These are phyloP conservation scores for Elmis aenea DNA, from an alignment of 2,888 invertebrate species.

Conservation along the genomic window DNA sequence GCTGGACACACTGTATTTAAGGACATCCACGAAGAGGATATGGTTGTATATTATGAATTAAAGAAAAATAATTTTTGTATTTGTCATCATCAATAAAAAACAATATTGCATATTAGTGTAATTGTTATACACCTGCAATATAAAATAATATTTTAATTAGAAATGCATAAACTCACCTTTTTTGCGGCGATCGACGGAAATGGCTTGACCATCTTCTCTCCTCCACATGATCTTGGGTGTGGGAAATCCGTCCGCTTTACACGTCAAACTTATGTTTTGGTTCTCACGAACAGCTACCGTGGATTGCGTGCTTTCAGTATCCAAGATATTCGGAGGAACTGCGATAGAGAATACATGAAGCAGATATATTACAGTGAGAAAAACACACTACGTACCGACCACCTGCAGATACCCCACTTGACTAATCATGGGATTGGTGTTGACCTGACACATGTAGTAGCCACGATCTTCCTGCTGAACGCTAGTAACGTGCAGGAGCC, in stretches of 20 bases:
- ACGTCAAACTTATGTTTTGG: conserved; percentile 88
- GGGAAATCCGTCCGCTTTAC: conserved; percentile 88
- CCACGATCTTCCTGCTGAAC: conserved; percentile 89
- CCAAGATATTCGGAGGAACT: conserved; percentile 94
- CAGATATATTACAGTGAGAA: conserved; percentile 5
- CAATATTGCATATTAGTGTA: too few relatives aligned
- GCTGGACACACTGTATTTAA: too few relatives aligned
- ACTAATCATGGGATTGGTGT: conserved; percentile 92
- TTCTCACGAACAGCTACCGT: conserved; percentile 90
- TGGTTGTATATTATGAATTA: too few relatives aligned
- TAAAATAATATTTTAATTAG: too few relatives aligned
- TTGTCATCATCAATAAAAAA: too few relatives aligned
- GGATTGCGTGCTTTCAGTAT: conserved; percentile 84
- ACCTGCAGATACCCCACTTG: conserved; percentile 92
- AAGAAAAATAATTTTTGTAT: too few relatives aligned
- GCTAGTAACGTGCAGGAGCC: conserved; percentile 84
- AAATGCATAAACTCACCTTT: conserved; percentile 71
- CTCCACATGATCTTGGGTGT: conserved; percentile 91
- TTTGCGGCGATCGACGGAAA: conserved; percentile 78
- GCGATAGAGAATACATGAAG: too few relatives aligned
- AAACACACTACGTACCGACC: conserved; percentile 65
- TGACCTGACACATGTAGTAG: conserved; percentile 85
- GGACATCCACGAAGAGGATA: too few relatives aligned
- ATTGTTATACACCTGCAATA: too few relatives aligned
- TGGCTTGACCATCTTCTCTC: conserved; percentile 82